Evolutionary conservation across 2,113 vertebrate species (phyloP), one percentile per base, ranked within the genome.

Genomic region (Origma solitaria): DNA sequence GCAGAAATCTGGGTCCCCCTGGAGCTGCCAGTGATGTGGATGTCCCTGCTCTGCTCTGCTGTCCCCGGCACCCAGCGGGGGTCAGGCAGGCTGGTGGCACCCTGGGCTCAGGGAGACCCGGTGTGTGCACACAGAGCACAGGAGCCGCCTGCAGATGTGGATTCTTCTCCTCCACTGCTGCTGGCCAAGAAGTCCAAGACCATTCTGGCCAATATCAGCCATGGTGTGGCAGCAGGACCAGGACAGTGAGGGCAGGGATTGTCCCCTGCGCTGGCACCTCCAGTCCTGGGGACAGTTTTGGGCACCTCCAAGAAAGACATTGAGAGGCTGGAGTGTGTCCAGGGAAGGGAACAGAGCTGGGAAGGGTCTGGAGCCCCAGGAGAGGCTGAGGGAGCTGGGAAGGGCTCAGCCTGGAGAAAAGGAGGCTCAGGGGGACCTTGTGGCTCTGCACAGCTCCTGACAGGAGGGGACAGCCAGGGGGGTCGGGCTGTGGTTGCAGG

Each of bases 341-440:
- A 53, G n/a, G 9, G 37, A 0, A 60, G 37, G 58, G 44, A 73
- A 44, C 0, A 0, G 58, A 65, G 42, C 35, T 64, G 58, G 50
- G 58, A 16, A 88, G 31, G 42, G 51, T 1, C 58, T 58, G 68
- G 33, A 88, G 51, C 51, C 45, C 33, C 42, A 65, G 68, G 33
- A 73, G 68, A 0, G 0, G 68, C 68, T 82, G 68, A 81, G 68
- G 68, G 37, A 51, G 44, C 86, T 81, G 77, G 35, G 8, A 19
- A 40, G 60, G 37, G 33, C 58, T 73, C 18, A 73, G 58, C 10
- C 76, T 58, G 77, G 77, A 81, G 50, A 1, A 51, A 37, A 81
- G 68, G 77, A 51, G 77, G 51, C 51, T 81, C 51, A 68, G 60
- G 27, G 62, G 68, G 23, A 2, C 44, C 58, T 44, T 57, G 17